Base-by-base conservation (phyloP, 1,140 invertebrate species). In the Nixonia krombeini region DNA sequence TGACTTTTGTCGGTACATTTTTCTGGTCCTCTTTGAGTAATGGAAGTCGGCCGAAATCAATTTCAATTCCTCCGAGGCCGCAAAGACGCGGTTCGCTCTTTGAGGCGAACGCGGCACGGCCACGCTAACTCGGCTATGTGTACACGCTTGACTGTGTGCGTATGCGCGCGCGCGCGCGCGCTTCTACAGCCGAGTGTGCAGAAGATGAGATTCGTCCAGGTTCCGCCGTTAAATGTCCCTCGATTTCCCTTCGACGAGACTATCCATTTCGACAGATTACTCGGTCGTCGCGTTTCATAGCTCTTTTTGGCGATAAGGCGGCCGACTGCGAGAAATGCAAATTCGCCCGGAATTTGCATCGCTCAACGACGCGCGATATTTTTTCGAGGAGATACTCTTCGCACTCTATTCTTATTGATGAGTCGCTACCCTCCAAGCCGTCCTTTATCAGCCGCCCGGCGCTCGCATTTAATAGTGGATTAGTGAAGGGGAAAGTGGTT, bases 1-100 rank as follows among this genome's bases (percentile, higher is more conserved):
- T 62, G 68, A 76, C 76, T 75, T 78, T 77, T 78, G 76, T 78
- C 76, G 76, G 74, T 76, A 66, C 74, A 59, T 63, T 57, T 70
- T 67, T 44, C 58, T 47, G 65, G 53, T 51, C 38, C 55, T 53
- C 67, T 76, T 78, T 78, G 74, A 78, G 76, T 76, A 78, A 78
- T 77, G 76, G 73, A 78, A 77, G 66, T 75, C 69, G 66, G 68
- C 72, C 73, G 76, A 77, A 78, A 78, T 78, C 76, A 78, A 77
- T 78, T 78, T 77, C 73, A 74, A 77, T 75, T 74, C 70, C 73
- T 67, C 59, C 65, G 66, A 58, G 63, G 38, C 65, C 50, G 61
- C 10, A 18, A 28, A 52, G 44, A 42, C 40, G 21, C 40, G 40
- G 17, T 42, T 21, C 40, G 40, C 12, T 42, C 40, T 42, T 42